phyloP scores from a whole-genome alignment of 2,113 vertebrate species.

The Aptenodytes patagonicus region DNA sequence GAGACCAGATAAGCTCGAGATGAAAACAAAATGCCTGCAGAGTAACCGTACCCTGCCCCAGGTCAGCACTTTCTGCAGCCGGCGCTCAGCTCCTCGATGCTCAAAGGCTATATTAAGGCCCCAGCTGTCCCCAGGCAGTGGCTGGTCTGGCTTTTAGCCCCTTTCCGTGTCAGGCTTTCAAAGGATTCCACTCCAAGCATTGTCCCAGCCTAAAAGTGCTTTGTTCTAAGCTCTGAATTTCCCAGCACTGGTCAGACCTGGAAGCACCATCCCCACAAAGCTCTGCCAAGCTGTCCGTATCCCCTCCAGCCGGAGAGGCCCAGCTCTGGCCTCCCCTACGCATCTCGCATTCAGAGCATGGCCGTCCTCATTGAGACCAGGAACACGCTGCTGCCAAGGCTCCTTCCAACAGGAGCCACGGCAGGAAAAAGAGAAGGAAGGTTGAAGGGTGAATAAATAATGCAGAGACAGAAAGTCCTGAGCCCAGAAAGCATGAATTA shows the following conservation, averaged over 20 bases:
- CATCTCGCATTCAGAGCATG: neutral
- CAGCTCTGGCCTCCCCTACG: fast-evolving
- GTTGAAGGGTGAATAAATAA: neutral
- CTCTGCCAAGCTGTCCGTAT: neutral
- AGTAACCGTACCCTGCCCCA: constrained; percentile 4
- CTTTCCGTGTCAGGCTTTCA: neutral
- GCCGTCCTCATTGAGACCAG: fast-evolving
- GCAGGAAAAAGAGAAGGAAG: neutral
- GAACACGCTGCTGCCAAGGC: neutral
- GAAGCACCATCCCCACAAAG: neutral
- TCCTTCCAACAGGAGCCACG: neutral
- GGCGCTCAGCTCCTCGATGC: neutral
- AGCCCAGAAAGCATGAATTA: neutral
- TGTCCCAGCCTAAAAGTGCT: neutral
- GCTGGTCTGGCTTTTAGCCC: neutral
- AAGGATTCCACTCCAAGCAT: neutral
- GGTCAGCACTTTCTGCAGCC: constrained; percentile 7
- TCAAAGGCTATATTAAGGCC: constrained; percentile 50
- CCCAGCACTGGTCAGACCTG: neutral
- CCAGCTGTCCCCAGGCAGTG: constrained; percentile 30
- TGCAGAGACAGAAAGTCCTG: neutral
- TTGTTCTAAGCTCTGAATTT: neutral
- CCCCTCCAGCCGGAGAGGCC: neutral
- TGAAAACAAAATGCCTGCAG: neutral
- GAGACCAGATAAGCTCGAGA: neutral